Conservation (phyloP, 2,888 invertebrate genomes). For the Drosophila koepferae region DNA sequence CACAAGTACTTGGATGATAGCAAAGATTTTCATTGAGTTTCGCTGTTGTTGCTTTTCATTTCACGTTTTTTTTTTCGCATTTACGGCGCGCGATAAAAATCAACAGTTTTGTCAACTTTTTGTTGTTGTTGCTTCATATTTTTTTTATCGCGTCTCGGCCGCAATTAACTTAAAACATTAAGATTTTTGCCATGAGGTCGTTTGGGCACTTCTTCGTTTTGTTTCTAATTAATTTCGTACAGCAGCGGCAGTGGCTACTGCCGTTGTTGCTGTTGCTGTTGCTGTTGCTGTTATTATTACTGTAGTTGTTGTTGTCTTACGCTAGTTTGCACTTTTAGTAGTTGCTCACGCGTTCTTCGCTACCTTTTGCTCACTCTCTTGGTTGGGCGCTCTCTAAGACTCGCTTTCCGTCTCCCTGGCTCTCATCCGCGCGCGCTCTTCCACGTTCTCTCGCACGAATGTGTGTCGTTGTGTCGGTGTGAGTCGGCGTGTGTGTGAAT, state of each 20-base stretch:
- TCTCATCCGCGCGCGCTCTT: constrained; percentile 1
- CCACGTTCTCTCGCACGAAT: constrained; percentile 16
- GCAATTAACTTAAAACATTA: constrained; percentile 74
- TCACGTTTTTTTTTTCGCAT: constrained; percentile 41
- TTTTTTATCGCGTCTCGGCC: constrained; percentile 60
- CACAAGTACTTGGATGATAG: constrained; percentile 49
- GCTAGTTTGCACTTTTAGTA: constrained; percentile 61
- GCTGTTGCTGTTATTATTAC: constrained; percentile 2
- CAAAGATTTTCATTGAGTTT: constrained; percentile 66
- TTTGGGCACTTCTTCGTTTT: constrained; percentile 19
- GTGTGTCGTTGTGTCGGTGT: constrained; percentile 6
- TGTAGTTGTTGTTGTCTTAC: constrained; percentile 47
- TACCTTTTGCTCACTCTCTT: constrained; percentile 18
- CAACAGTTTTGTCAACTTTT: constrained; percentile 59
- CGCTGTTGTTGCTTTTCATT: constrained; percentile 38
- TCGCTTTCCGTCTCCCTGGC: constrained; percentile 14
- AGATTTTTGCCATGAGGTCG: constrained; percentile 63
- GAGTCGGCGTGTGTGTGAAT: neutral
- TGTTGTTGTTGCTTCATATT: neutral
- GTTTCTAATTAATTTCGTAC: constrained; percentile 49
- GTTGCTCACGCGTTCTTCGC: constrained; percentile 41
- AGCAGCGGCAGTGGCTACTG: constrained; percentile 17
- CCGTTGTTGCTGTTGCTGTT: constrained; percentile 35
- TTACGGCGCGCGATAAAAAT: constrained; percentile 66
- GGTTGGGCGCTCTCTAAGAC: constrained; percentile 12